phyloP scores from a whole-genome alignment of 2,797 vertebrate genomes.

The Ptychobarbus kaznakovi region DNA sequence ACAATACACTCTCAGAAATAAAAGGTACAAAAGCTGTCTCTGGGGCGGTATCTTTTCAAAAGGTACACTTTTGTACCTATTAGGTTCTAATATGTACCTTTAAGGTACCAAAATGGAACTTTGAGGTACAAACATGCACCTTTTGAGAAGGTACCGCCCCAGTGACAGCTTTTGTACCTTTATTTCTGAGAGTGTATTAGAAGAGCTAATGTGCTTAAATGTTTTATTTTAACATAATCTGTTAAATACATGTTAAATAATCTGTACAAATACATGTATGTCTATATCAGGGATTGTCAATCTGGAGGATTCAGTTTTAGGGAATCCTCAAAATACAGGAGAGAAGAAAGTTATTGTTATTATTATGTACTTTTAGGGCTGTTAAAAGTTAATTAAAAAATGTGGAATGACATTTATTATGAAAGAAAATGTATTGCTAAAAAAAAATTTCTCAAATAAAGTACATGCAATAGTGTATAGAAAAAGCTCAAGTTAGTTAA shows the following conservation, averaged over 20 bases:
- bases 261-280: neutral
- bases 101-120: too few relatives aligned
- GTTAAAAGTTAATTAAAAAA: neutral
- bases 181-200: neutral
- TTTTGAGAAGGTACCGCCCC: too few relatives aligned
- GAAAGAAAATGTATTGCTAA: neutral
- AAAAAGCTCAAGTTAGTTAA: neutral
- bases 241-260: neutral
- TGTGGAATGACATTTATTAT: neutral
- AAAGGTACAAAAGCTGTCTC: too few relatives aligned
- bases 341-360: neutral
- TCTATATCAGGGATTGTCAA: neutral
- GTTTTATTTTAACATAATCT: slow-evolving; percentile 1
- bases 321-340: neutral
- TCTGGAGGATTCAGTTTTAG: neutral
- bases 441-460: neutral
- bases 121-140: too few relatives aligned
- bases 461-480: neutral
- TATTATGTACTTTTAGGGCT: neutral
- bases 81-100: too few relatives aligned
- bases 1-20: neutral
- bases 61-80: too few relatives aligned
- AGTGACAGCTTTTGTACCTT: too few relatives aligned
- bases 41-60: too few relatives aligned
- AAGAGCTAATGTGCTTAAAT: neutral